These are phyloP conservation scores for Tribolium madens DNA, from an alignment of 1,140 invertebrate species.

Conservation along the genomic window DNA sequence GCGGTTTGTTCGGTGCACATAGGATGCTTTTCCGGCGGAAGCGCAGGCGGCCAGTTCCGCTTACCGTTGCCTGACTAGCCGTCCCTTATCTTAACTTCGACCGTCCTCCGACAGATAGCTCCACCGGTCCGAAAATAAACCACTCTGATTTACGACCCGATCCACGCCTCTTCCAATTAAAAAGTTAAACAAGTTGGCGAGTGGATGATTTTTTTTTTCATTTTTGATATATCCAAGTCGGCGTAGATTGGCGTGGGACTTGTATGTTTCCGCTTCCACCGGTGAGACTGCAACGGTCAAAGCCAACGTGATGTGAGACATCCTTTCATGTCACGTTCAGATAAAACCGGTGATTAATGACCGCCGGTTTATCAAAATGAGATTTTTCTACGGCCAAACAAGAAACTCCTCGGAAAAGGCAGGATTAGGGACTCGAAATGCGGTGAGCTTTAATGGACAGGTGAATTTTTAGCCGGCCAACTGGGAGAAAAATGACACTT, in stretches of 20 bases:
- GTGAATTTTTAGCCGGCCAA: neutral
- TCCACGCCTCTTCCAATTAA: constrained; percentile 18
- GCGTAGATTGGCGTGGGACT: constrained; percentile 53
- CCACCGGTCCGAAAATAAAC: constrained; percentile 46
- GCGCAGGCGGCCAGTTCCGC: constrained; percentile 51
- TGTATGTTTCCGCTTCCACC: constrained; percentile 48
- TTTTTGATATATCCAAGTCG: neutral
- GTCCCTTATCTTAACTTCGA: constrained; percentile 54
- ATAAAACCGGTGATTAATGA: constrained; percentile 62
- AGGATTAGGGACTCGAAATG: neutral
- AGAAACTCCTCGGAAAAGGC: constrained; percentile 45
- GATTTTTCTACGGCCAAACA: constrained; percentile 58
- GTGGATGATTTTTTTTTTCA: neutral
- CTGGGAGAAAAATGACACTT: neutral
- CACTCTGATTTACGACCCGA: constrained; percentile 52
- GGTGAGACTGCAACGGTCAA: constrained; percentile 54
- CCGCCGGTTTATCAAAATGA: constrained; percentile 61
- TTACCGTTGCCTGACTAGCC: constrained; percentile 52
- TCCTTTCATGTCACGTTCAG: constrained; percentile 61
- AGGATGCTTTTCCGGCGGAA: constrained; percentile 53
- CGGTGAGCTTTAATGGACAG: neutral
- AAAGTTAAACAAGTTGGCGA: constrained; percentile 8
- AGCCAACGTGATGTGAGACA: constrained; percentile 57
- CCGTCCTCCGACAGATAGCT: constrained; percentile 58
- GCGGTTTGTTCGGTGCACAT: constrained; percentile 37